These are phyloP conservation scores for Nibea coibor DNA, from an alignment of 2,113 vertebrate genomes.

Conservation along the genomic window DNA sequence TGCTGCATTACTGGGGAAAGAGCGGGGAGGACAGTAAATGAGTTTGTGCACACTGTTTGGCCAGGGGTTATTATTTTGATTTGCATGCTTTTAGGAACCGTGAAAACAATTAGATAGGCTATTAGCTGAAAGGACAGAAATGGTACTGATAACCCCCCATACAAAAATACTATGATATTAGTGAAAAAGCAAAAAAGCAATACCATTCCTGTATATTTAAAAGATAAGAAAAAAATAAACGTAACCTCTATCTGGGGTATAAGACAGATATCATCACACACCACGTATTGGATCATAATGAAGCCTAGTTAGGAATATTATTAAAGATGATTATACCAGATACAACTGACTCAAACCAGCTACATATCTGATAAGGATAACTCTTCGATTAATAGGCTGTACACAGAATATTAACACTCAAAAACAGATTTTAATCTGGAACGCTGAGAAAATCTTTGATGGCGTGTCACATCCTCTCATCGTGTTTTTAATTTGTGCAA, in stretches of 20 bases:
- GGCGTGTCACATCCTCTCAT: neutral
- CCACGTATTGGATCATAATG: slow-evolving; percentile 2
- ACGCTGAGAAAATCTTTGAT: neutral
- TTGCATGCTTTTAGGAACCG: slow-evolving; percentile 41
- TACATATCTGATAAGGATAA: slow-evolving; percentile 1
- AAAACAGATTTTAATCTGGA: slow-evolving; percentile 7
- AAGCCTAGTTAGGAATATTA: neutral
- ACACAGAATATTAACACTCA: slow-evolving; percentile 13
- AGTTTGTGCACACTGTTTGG: slow-evolving; percentile 30
- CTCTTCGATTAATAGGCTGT: neutral
- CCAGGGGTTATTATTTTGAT: slow-evolving; percentile 43
- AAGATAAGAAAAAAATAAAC: slow-evolving; percentile 4
- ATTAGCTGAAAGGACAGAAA: slow-evolving; percentile 30
- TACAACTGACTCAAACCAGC: slow-evolving; percentile 8
- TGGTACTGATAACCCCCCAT: neutral
- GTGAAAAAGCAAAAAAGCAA: neutral
- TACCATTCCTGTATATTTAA: neutral
- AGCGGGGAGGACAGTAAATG: slow-evolving; percentile 8
- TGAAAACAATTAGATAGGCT: slow-evolving; percentile 39
- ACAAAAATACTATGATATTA: slow-evolving; percentile 4
- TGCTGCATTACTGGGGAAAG: slow-evolving; percentile 23
- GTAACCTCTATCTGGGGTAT: neutral
- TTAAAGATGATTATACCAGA: slow-evolving; percentile 12
- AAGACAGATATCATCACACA: neutral
- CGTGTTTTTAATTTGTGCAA: slow-evolving; percentile 13